These are phyloP conservation scores for Silurus meridionalis DNA, from an alignment of 2,113 vertebrate species.

Conservation along the genomic window DNA sequence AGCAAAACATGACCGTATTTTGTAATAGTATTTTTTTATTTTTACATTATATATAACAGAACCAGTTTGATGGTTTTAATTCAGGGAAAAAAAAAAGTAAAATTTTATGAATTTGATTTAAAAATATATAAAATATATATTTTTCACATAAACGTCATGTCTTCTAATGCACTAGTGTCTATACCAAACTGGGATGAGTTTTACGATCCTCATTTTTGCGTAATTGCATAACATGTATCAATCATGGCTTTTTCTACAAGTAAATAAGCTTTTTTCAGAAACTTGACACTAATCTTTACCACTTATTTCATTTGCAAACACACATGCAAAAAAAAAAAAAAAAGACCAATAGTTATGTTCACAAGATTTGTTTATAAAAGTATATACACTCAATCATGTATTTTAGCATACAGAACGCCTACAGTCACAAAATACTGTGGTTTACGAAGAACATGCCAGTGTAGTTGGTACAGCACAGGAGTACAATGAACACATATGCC, in stretches of 20 bases:
- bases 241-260: background rate
- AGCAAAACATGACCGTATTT: no score
- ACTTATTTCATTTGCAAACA: background rate
- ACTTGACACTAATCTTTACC: background rate
- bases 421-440: background rate
- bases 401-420: background rate
- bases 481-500: background rate
- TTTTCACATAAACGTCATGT: background rate
- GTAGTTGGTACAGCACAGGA: background rate
- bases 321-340: background rate
- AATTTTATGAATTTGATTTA: no score
- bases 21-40: no score
- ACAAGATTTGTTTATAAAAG: conserved; percentile 8
- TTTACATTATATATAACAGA: no score
- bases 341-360: background rate
- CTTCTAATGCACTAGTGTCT: background rate
- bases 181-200: background rate
- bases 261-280: background rate
- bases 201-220: background rate
- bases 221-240: background rate
- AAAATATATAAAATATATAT: background rate
- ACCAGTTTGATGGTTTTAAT: no score
- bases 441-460: background rate
- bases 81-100: no score
- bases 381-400: background rate